phyloP scores from a whole-genome alignment of 2,113 vertebrate genomes.

The Albula glossodonta region DNA sequence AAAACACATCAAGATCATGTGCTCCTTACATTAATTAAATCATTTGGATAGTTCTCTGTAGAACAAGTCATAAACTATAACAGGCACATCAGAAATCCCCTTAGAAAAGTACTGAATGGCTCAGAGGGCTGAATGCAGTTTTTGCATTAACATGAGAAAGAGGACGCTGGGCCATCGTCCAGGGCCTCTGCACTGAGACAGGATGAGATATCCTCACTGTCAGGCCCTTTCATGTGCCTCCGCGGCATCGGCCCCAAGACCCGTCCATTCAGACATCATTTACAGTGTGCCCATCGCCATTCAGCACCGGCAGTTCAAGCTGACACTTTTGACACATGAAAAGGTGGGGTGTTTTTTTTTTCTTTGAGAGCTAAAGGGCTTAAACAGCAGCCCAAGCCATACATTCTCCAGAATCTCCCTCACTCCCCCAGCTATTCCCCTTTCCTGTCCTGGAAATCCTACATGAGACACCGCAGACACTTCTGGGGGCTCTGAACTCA shows the following conservation, averaged over 20 bases:
- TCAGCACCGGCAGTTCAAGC: background rate
- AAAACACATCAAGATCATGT: background rate
- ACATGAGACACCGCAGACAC: background rate
- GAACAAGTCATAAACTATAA: background rate
- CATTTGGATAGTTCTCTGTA: background rate
- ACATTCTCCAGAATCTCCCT: background rate
- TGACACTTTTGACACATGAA: background rate
- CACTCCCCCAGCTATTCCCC: background rate
- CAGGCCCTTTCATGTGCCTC: background rate
- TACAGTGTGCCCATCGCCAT: background rate
- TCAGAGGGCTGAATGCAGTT: slow-evolving; percentile 1
- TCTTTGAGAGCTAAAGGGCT: background rate
- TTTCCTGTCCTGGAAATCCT: slow-evolving; percentile 1
- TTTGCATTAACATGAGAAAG: slow-evolving; percentile 12
- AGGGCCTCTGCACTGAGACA: background rate
- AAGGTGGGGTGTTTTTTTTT: background rate
- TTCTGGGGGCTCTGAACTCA: background rate
- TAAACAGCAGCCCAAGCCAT: background rate
- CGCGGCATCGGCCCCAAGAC: background rate
- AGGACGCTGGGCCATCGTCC: slow-evolving; percentile 5
- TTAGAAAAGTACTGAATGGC: background rate
- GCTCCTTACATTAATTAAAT: background rate
- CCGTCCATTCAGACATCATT: background rate
- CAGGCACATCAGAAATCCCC: background rate
- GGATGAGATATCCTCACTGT: background rate